phyloP scores from a whole-genome alignment of 2,797 vertebrate genomes.

The Chrosomus eos region DNA sequence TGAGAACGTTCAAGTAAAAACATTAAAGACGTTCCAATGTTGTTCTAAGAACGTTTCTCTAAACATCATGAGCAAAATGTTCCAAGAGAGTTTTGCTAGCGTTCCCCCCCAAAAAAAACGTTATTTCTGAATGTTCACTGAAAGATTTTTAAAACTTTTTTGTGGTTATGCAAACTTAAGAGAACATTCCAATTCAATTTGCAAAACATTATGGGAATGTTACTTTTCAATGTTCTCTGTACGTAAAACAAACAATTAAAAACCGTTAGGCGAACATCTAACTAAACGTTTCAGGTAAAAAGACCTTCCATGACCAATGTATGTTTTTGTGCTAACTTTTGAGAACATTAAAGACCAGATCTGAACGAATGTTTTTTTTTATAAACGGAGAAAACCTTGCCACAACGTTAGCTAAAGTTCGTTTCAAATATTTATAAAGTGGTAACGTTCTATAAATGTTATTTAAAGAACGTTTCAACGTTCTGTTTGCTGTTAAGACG shows the following conservation, averaged over 20 bases:
- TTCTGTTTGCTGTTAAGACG: not conserved
- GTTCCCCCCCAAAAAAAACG: not conserved
- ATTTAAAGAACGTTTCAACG: not conserved
- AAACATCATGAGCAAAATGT: not conserved
- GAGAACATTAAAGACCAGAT: not conserved
- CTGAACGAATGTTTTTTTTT: not conserved
- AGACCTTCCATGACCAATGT: not conserved
- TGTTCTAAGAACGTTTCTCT: not conserved
- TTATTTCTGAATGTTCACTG: not conserved
- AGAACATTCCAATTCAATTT: not conserved
- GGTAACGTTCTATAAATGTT: not conserved
- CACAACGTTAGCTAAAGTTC: not conserved
- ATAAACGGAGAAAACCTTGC: not conserved
- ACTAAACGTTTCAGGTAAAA: not conserved
- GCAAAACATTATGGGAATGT: not conserved
- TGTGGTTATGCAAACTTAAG: not conserved
- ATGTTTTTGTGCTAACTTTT: not conserved
- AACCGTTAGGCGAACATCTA: not conserved
- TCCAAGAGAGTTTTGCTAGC: not conserved
- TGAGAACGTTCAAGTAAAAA: not conserved
- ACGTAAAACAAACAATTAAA: not conserved
- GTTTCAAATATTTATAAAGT: not conserved
- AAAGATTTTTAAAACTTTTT: too few species aligned
- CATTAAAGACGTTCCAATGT: not conserved
- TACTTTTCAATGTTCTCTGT: not conserved